phyloP scores from a whole-genome alignment of 37 sponge, comb jelly and placozoan species.

The Spongilla lacustris region DNA sequence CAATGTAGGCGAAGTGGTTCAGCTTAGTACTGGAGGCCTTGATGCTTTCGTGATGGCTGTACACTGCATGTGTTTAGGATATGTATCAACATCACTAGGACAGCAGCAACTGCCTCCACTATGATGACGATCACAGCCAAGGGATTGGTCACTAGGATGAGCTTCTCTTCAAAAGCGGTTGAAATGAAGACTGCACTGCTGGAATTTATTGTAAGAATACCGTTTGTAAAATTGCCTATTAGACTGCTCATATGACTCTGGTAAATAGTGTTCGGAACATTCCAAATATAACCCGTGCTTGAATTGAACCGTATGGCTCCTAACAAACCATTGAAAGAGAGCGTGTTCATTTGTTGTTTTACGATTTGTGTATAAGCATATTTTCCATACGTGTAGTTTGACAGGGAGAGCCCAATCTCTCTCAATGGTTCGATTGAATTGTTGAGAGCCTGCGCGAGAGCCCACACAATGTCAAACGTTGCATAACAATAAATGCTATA shows the following conservation, averaged over 20 bases:
- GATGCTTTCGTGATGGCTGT: not conserved
- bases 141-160: too few species aligned
- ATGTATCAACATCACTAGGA: not conserved
- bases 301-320: slow-evolving; percentile 11
- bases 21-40: slow-evolving; percentile 37
- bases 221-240: too few species aligned
- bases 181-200: too few species aligned
- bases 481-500: too few species aligned
- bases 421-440: not conserved
- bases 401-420: not conserved
- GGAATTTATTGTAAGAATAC: too few species aligned
- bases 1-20: slow-evolving; percentile 13
- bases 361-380: slow-evolving; percentile 10
- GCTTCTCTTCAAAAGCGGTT: too few species aligned
- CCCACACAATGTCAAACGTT: slow-evolving; percentile 32
- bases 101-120: not conserved
- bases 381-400: slow-evolving; percentile 21
- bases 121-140: not conserved
- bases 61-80: slow-evolving; percentile 8
- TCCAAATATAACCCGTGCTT: not conserved
- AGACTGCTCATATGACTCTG: too few species aligned
- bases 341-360: not conserved
- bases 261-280: too few species aligned
- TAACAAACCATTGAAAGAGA: slow-evolving; percentile 28
- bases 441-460: slow-evolving; percentile 41